These are phyloP conservation scores for Drosophila mercatorum DNA, from an alignment of 2,888 invertebrate genomes.

Conservation along the genomic window DNA sequence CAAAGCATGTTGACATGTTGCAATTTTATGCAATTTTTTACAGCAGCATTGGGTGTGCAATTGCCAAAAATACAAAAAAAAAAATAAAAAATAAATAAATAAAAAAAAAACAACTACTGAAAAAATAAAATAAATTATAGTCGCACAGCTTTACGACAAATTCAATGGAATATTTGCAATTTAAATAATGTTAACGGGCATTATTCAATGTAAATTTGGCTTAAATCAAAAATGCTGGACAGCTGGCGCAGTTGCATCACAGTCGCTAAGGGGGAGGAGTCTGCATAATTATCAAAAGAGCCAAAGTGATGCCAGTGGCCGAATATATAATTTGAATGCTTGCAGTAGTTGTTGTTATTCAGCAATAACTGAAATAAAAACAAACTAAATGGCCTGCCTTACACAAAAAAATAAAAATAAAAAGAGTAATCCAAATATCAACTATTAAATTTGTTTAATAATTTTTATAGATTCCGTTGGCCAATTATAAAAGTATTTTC, in stretches of 20 bases:
- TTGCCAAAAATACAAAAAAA: constrained; percentile 22
- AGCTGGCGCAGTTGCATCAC: constrained; percentile 64
- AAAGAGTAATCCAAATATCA: too few relatives aligned
- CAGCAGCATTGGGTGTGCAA: constrained; percentile 38
- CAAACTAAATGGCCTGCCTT: too few relatives aligned
- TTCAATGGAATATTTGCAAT: constrained; percentile 75
- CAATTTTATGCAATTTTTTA: constrained; percentile 69
- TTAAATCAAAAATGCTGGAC: constrained; percentile 57
- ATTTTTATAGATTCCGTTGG: not conserved
- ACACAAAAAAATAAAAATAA: too few relatives aligned
- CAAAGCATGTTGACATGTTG: constrained; percentile 67
- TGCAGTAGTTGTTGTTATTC: too few relatives aligned
- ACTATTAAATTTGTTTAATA: not conserved
- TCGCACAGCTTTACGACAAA: constrained; percentile 70
- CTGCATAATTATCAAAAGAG: constrained; percentile 29
- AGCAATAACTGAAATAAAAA: too few relatives aligned
- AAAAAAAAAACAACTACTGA: constrained; percentile 6
- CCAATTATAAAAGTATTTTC: not conserved
- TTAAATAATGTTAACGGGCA: constrained; percentile 74
- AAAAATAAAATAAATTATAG: constrained; percentile 67
- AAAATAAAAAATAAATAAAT: too few relatives aligned
- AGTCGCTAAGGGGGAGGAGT: constrained; percentile 26
- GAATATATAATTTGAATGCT: not conserved
- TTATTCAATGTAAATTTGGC: constrained; percentile 21
- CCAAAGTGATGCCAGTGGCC: constrained; percentile 1